phyloP scores from a whole-genome alignment of 1,140 invertebrate genomes.

The Homalodisca vitripennis region DNA sequence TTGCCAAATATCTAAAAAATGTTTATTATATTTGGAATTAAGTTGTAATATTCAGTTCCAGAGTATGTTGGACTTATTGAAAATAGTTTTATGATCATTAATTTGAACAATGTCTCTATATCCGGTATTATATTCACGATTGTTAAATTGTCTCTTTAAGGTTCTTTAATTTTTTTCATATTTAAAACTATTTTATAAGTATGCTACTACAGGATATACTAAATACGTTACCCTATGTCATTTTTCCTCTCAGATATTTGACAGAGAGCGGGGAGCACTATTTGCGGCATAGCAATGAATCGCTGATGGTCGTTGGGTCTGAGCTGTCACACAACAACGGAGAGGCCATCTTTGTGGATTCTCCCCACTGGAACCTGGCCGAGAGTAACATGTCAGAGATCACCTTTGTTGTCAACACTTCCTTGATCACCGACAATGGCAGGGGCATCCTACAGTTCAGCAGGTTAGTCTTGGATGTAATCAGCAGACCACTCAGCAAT shows the following conservation, averaged over 20 bases:
- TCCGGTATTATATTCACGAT: too few relatives aligned
- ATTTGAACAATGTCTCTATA: too few relatives aligned
- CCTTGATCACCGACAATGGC: slow-evolving; percentile 79
- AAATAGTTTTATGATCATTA: too few relatives aligned
- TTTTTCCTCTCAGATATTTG: slow-evolving; percentile 63
- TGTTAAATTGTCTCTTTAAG: too few relatives aligned
- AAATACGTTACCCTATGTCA: too few relatives aligned
- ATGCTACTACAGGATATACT: too few relatives aligned
- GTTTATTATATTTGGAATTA: too few relatives aligned
- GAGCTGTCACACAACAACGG: slow-evolving; percentile 76
- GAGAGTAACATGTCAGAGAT: slow-evolving; percentile 81
- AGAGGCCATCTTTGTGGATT: slow-evolving; percentile 78
- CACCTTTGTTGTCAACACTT: slow-evolving; percentile 80
- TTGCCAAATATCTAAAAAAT: too few relatives aligned
- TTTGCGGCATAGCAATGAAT: slow-evolving; percentile 83
- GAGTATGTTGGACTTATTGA: too few relatives aligned
- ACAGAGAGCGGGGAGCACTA: slow-evolving; percentile 83
- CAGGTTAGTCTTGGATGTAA: slow-evolving; percentile 40
- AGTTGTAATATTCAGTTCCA: too few relatives aligned
- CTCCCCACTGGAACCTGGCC: slow-evolving; percentile 81
- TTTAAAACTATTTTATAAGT: too few relatives aligned
- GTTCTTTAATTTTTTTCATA: too few relatives aligned
- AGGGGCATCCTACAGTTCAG: slow-evolving; percentile 84
- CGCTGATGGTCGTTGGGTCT: slow-evolving; percentile 73
- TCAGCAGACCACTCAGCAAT: not conserved